Conservation (phyloP, 2,113 vertebrate genomes). For the Lagopus muta region DNA sequence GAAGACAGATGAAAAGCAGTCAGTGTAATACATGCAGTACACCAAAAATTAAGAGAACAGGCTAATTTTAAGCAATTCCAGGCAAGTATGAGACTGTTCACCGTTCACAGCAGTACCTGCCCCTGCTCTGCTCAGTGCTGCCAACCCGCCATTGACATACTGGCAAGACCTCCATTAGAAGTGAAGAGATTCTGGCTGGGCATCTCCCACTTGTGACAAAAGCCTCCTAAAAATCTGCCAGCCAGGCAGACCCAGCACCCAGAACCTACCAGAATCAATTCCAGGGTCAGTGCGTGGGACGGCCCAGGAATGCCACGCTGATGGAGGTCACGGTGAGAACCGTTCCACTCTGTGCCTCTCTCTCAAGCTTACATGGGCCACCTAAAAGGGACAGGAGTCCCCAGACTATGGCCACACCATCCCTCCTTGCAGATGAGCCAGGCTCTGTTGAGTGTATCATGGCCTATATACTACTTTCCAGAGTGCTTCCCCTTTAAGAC, state of each 20-base stretch:
- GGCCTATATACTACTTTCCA: not conserved
- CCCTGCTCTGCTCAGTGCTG: not conserved
- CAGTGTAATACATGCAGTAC: not conserved
- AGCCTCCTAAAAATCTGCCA: not conserved
- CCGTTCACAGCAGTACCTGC: not conserved
- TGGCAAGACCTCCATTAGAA: not conserved
- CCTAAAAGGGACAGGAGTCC: not conserved
- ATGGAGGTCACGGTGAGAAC: not conserved
- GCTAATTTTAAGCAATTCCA: not conserved
- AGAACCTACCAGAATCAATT: conserved; percentile 13
- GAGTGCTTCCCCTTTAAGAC: conserved; percentile 79
- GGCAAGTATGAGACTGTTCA: not conserved
- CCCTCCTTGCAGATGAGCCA: not conserved
- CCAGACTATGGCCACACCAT: not conserved
- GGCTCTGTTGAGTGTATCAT: not conserved
- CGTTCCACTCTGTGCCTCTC: not conserved
- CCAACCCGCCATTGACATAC: accelerated
- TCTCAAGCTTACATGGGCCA: conserved; percentile 9
- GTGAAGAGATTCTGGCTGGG: not conserved
- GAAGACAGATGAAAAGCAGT: not conserved
- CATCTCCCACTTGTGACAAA: not conserved
- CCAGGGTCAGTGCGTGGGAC: not conserved
- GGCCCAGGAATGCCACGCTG: not conserved
- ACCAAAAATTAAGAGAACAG: not conserved
- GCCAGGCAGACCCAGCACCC: not conserved